Base-by-base conservation (phyloP, 2,797 vertebrate genomes). In the Alfaro cultratus region DNA sequence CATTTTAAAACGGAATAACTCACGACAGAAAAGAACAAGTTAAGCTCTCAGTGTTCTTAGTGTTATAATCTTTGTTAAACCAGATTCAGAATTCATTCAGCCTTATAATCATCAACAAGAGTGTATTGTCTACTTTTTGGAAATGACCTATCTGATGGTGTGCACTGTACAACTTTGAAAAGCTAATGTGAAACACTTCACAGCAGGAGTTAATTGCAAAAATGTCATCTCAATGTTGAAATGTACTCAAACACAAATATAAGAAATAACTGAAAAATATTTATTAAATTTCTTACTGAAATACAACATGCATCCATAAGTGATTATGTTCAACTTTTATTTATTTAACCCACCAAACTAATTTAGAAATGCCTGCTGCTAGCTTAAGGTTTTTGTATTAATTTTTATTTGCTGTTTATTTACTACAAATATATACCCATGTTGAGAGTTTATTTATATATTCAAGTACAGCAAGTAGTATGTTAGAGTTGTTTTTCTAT, bases 1-100 rank as follows among this genome's bases (percentile, higher is more conserved):
- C 78, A 75, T 91, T 91, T 90, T 85, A 76, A 86, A 84, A 78
- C 67, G 72, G 82, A 79, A 70, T 23, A 51, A 86, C 82, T 77
- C 64, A 77, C 62, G 68, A 73, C 77, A 82, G 73, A 76, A 29
- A 81, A 51, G 23, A 70, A 51, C 73, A 34, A 68, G 80, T 68
- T 34, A 36, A 74, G 51, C 75, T 82, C 60, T 75, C 29, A 23
- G 12, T 29, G 26, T 1, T 34, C 29, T 55, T 41, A 47, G 47
- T 23, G 31, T 80, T 16, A 1, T 8, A 43, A 26, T 53, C 46
- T 67, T 76, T 49, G 43, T 10, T 43, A 64, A 1, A 34, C n/a
- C 73, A 10, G 10, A 78, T 45, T 34, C 34, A 51, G 0, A 49
- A 55, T 45, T 34, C 3, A 43, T 45, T 29, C 5, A 10, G 23